Conservation (phyloP, 2,113 vertebrate species). For the Menidia beryllina region DNA sequence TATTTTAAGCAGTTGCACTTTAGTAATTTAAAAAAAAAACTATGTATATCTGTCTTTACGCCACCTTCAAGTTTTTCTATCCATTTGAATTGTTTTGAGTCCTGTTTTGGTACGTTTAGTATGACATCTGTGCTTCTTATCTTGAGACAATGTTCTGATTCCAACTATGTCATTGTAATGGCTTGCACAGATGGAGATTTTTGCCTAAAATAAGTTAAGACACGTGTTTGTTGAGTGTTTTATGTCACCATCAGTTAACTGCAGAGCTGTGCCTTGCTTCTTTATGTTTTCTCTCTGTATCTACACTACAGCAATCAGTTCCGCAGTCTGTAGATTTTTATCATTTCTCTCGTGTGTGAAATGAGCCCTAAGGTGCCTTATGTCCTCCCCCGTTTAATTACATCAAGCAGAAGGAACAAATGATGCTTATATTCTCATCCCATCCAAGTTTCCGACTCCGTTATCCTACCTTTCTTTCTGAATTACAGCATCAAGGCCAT, state of each 20-base stretch:
- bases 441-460: slow-evolving; percentile 24
- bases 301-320: slow-evolving; percentile 47
- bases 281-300: slow-evolving; percentile 1
- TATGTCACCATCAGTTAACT: slow-evolving; percentile 7
- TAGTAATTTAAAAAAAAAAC: no score
- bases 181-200: neutral
- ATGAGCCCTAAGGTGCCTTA: slow-evolving; percentile 50
- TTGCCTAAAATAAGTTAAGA: slow-evolving; percentile 4
- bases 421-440: slow-evolving; percentile 40
- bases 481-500: slow-evolving; percentile 58
- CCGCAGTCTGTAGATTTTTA: slow-evolving; percentile 57
- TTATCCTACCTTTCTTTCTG: neutral
- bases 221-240: neutral
- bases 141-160: no score
- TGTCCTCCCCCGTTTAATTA: slow-evolving; percentile 54
- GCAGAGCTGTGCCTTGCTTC: slow-evolving; percentile 3
- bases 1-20: no score
- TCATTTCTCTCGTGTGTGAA: slow-evolving; percentile 48
- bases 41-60: no score
- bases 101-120: no score
- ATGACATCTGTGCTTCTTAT: no score
- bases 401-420: slow-evolving; percentile 28
- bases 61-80: no score
- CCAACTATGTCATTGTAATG: no score
- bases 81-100: no score